Evolutionary conservation across 2,797 vertebrate genomes (phyloP).

Genomic region (Notoglanidium macrostoma): DNA sequence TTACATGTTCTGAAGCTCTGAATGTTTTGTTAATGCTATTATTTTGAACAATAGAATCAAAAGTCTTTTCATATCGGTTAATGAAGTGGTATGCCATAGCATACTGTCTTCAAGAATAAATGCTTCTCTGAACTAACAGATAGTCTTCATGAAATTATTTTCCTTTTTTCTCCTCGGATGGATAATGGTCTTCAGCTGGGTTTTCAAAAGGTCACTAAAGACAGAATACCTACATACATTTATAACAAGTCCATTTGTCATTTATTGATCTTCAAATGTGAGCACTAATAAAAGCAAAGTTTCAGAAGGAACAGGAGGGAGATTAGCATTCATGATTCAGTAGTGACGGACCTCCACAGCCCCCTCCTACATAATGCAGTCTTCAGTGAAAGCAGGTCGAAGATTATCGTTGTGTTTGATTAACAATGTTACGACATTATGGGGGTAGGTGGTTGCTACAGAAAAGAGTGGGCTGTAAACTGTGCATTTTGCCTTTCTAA

Average conservation of each 20-base stretch:
- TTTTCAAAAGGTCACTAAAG: not conserved
- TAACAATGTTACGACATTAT: constrained; percentile 2
- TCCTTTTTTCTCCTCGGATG: not conserved
- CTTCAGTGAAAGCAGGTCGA: not conserved
- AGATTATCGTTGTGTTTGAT: constrained; percentile 16
- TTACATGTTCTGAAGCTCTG: not conserved
- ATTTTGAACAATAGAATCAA: not conserved
- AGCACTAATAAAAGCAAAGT: not conserved
- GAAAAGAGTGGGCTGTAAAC: constrained; percentile 1
- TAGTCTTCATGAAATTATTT: not conserved
- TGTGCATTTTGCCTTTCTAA: constrained; percentile 14
- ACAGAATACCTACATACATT: not conserved
- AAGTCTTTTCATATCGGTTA: not conserved
- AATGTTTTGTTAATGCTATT: not conserved
- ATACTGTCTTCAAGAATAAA: not conserved
- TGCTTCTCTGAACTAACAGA: not conserved
- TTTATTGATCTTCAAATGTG: not conserved
- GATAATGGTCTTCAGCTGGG: not conserved
- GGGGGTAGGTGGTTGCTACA: not conserved
- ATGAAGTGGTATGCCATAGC: not conserved
- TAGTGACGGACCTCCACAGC: not conserved
- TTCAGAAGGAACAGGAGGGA: not conserved
- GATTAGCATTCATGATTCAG: not conserved
- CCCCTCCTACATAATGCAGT: not conserved
- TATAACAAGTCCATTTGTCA: not conserved